Evolutionary conservation across 2,113 vertebrate species (phyloP).

Genomic region (Alectura lathami): DNA sequence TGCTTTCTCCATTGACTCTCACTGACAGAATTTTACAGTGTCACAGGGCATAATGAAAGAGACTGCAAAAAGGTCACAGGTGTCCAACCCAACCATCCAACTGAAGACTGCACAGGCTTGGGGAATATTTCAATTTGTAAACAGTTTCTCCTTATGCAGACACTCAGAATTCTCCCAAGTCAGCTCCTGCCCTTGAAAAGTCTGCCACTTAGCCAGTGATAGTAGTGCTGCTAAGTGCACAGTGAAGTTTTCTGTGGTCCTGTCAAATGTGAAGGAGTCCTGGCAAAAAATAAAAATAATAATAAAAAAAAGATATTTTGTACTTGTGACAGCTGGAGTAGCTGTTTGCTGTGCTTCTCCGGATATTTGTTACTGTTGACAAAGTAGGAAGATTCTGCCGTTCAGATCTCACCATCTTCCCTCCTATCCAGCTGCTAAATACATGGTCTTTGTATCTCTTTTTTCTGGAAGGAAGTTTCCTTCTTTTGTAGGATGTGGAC

Average conservation of each 20-base stretch:
- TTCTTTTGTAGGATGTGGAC: neutral
- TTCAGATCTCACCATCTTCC: neutral
- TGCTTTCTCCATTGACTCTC: neutral
- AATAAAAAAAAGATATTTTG: neutral
- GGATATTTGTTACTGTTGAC: neutral
- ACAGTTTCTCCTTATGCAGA: neutral
- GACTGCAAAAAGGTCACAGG: neutral
- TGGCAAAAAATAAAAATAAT: neutral
- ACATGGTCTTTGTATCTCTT: neutral
- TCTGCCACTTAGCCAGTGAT: neutral
- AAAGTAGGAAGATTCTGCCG: neutral
- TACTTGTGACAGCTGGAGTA: neutral
- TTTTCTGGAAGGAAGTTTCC: neutral
- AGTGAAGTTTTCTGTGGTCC: neutral
- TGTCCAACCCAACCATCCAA: neutral
- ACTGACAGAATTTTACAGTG: neutral
- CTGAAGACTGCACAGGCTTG: neutral
- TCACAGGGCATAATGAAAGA: neutral
- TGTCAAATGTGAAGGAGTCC: neutral
- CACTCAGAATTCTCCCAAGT: neutral
- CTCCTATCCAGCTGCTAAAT: neutral
- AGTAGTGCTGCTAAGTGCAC: neutral
- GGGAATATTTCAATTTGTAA: neutral
- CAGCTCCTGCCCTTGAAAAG: neutral
- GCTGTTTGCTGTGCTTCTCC: neutral